Base-by-base conservation (phyloP, 2,888 invertebrate species). In the Eristalinus aeneus region DNA sequence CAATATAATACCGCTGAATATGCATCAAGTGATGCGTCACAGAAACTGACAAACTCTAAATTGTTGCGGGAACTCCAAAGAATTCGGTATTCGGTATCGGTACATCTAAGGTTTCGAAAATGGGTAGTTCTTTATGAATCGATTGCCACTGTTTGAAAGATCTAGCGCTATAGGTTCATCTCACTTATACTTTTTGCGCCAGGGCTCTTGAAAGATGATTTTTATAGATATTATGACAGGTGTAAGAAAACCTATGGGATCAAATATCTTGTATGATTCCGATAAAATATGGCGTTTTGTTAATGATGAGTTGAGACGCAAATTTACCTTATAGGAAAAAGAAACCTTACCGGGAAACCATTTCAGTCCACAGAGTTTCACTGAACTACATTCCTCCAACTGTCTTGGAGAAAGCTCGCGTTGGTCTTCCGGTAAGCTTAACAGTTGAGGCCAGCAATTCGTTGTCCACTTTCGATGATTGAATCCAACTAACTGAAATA, bases 351-450 rank as follows among this genome's bases (percentile, higher is more conserved):
- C 9, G 3, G 86, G 74, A 10, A 69, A 74, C 87, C 88, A 88
- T 46, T 86, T 61, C 0, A 88, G 73, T n/a, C 87, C 86, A 2
- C n/a, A 88, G 69, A 0, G 88, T 69, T 84, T 88, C 3, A 78
- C 64, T 0, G 75, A 61, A 10, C 46, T 63, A 10, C 79, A 22
- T 16, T 20, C 9, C 32, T 71, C 65, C 39, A 34, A 65, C 20
- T 72, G n/a, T n/a, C n/a, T n/a, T n/a, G n/a, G n/a, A n/a, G n/a
- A n/a, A n/a, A n/a, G n/a, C n/a, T n/a, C n/a, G n/a, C n/a, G n/a
- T n/a, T n/a, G n/a, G n/a, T n/a, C n/a, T n/a, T n/a, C n/a, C n/a
- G n/a, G n/a, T n/a, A n/a, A n/a, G n/a, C n/a, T n/a, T n/a, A n/a
- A n/a, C n/a, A n/a, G n/a, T n/a, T n/a, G n/a, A n/a, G n/a, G n/a